These are phyloP conservation scores for Digitonthophagus gazella DNA, from an alignment of 2,888 invertebrate species.

Conservation along the genomic window DNA sequence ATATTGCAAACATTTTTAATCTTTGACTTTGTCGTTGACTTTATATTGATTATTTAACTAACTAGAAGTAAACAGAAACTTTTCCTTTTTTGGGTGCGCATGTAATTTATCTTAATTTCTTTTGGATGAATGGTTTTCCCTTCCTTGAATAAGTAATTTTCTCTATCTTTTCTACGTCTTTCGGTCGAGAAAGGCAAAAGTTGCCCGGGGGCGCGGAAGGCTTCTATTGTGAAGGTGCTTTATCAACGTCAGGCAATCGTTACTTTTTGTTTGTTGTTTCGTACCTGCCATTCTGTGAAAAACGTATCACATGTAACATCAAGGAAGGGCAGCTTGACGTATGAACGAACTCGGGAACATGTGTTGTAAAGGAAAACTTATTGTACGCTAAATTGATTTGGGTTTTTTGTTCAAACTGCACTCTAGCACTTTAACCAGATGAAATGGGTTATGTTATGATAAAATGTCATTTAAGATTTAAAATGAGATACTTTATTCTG, in stretches of 20 bases:
- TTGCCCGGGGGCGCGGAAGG: not conserved
- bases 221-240: not conserved
- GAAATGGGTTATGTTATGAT: no score
- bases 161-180: not conserved
- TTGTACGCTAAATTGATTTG: not conserved
- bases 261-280: not conserved
- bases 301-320: not conserved
- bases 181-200: not conserved
- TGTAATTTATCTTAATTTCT: not conserved
- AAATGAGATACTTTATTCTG: no score
- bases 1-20: no score
- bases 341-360: not conserved
- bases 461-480: no score
- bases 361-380: not conserved
- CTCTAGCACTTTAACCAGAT: no score
- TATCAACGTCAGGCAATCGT: not conserved
- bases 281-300: not conserved
- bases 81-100: no score
- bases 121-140: not conserved
- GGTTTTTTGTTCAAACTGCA: not conserved
- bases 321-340: not conserved
- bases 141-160: not conserved
- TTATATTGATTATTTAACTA: no score
- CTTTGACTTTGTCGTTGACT: no score
- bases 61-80: no score